These are phyloP conservation scores for Drosophila melanica DNA, from an alignment of 1,140 invertebrate genomes.

Conservation along the genomic window DNA sequence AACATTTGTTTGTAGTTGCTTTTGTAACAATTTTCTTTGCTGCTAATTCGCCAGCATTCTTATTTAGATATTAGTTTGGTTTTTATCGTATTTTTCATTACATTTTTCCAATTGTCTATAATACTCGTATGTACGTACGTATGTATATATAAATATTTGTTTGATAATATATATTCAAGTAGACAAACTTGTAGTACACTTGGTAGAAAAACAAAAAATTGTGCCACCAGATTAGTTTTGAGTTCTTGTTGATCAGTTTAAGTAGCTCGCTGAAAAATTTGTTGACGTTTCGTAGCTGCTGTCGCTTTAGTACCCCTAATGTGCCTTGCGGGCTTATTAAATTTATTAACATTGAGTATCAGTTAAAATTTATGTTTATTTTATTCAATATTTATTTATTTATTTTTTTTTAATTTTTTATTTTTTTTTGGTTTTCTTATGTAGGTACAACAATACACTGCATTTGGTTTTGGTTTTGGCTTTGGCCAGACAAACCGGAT, in stretches of 20 bases:
- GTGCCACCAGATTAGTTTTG: conserved; percentile 76
- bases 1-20: conserved; percentile 61
- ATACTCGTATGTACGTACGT: conserved; percentile 52
- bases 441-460: conserved; percentile 73
- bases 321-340: conserved; percentile 51
- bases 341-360: conserved; percentile 74
- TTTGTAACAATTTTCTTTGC: conserved; percentile 56
- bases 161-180: conserved; percentile 68
- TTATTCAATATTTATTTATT: conserved; percentile 6
- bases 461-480: conserved; percentile 61
- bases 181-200: conserved; percentile 76
- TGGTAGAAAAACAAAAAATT: conserved; percentile 81
- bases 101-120: conserved; percentile 41
- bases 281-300: conserved; percentile 69
- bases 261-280: conserved; percentile 66
- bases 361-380: conserved; percentile 55
- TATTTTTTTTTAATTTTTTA: neutral
- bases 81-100: conserved; percentile 24
- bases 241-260: conserved; percentile 67
- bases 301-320: conserved; percentile 76
- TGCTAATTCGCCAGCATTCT: conserved; percentile 39
- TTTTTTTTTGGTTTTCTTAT: conserved; percentile 32
- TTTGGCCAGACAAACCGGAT: conserved; percentile 74
- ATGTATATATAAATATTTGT: conserved; percentile 49
- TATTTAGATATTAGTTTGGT: conserved; percentile 42